These are phyloP conservation scores for Xiphophorus birchmanni DNA, from an alignment of 2,797 vertebrate genomes.

Conservation along the genomic window DNA sequence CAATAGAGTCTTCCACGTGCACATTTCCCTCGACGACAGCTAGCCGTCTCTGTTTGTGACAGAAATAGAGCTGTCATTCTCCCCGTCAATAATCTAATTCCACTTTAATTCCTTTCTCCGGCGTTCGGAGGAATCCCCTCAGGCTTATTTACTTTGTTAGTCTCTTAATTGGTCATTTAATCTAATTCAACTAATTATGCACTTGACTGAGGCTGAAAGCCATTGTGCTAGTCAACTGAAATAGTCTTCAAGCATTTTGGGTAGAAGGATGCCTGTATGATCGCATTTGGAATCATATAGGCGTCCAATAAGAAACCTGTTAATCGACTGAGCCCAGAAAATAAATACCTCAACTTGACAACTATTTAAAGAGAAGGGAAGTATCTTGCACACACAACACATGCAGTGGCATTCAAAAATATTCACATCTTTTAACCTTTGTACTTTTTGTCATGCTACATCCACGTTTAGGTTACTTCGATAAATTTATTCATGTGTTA, in stretches of 20 bases:
- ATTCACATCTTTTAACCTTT: neutral
- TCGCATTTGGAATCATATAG: slow-evolving; percentile 56
- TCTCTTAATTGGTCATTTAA: slow-evolving; percentile 84
- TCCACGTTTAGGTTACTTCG: neutral
- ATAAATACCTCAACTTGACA: slow-evolving; percentile 30
- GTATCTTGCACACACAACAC: neutral
- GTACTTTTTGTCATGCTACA: too few relatives aligned
- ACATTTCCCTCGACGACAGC: slow-evolving; percentile 32
- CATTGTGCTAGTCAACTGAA: slow-evolving; percentile 71
- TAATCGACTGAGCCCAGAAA: slow-evolving; percentile 61
- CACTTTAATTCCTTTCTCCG: slow-evolving; percentile 76
- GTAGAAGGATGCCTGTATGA: slow-evolving; percentile 61
- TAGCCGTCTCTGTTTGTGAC: slow-evolving; percentile 33
- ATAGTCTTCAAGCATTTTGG: slow-evolving; percentile 52
- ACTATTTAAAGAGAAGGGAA: slow-evolving; percentile 19
- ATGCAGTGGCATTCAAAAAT: neutral
- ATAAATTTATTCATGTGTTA: neutral
- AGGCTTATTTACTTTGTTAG: slow-evolving; percentile 82
- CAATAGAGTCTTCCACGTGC: slow-evolving; percentile 15
- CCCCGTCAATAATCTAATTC: slow-evolving; percentile 80
- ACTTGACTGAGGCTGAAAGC: slow-evolving; percentile 75
- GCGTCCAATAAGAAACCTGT: slow-evolving; percentile 46
- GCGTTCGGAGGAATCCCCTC: slow-evolving; percentile 74
- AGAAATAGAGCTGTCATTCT: slow-evolving; percentile 68
- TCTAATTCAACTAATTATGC: slow-evolving; percentile 81